phyloP scores from a whole-genome alignment of 2,113 vertebrate genomes.

The Crocuta crocuta region DNA sequence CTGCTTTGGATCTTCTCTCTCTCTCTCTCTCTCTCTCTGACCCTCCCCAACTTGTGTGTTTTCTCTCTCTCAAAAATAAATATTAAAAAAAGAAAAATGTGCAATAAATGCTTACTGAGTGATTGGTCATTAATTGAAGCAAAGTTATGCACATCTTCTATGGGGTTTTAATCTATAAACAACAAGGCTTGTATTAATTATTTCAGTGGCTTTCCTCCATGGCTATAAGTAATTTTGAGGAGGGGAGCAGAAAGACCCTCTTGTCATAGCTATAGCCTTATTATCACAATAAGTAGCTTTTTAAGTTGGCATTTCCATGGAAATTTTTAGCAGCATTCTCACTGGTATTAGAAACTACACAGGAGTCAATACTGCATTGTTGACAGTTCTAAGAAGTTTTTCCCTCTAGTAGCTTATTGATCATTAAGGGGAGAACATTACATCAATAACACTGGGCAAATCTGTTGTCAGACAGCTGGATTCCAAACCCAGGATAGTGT shows the following conservation, averaged over 20 bases:
- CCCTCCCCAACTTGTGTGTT: too few relatives aligned
- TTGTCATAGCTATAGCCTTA: background rate
- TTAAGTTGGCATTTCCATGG: background rate
- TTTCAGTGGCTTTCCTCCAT: background rate
- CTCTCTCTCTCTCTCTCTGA: too few relatives aligned
- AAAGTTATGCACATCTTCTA: background rate
- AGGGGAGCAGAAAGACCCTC: background rate
- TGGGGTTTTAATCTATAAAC: slow-evolving; percentile 33
- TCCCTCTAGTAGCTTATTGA: background rate
- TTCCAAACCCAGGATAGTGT: background rate
- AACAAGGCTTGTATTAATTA: background rate
- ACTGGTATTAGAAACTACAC: background rate
- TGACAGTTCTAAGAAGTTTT: slow-evolving; percentile 20
- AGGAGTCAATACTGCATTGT: background rate
- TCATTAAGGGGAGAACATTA: background rate
- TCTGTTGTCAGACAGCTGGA: slow-evolving; percentile 5
- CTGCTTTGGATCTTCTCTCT: too few relatives aligned
- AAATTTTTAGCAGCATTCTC: slow-evolving; percentile 34
- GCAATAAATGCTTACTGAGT: background rate
- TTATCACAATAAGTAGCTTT: slow-evolving; percentile 40
- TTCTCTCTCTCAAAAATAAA: background rate
- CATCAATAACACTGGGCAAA: background rate
- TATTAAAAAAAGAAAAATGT: background rate
- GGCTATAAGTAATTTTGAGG: background rate
- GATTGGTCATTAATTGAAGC: background rate